A percentile compares a stretch with the other conserved stretches of the same genome.
phyloP scores from a whole-genome alignment of 2,888 invertebrate genomes.

The Cryptocephalus moraei region DNA sequence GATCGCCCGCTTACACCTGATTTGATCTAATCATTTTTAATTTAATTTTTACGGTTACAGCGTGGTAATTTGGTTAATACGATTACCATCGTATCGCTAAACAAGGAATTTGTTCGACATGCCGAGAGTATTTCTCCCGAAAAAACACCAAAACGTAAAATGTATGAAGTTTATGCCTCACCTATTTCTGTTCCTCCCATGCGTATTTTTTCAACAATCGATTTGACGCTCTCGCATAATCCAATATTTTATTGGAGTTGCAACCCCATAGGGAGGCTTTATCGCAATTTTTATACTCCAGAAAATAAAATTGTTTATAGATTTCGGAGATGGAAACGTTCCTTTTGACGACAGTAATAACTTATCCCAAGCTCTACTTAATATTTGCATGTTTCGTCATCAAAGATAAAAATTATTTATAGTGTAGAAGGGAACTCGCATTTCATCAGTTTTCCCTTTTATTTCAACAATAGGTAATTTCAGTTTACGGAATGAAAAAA shows the following conservation, averaged over 20 bases:
- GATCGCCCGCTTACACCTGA: too few relatives aligned
- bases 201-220: conserved; percentile 10
- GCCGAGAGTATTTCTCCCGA: too few relatives aligned
- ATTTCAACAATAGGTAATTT: conserved; percentile 29
- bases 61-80: too few relatives aligned
- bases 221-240: conserved; percentile 18
- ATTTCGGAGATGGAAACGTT: conserved; percentile 16
- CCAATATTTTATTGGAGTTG: conserved; percentile 21
- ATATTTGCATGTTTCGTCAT: conserved; percentile 21
- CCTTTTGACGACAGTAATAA: conserved; percentile 20
- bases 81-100: too few relatives aligned
- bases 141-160: too few relatives aligned
- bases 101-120: too few relatives aligned
- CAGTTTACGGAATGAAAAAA: conserved; percentile 25
- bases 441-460: conserved; percentile 23
- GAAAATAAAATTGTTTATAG: conserved; percentile 32
- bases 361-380: conserved; percentile 13
- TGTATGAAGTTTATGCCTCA: too few relatives aligned
- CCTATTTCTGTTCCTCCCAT: background rate
- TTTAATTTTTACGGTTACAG: too few relatives aligned
- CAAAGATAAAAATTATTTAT: conserved; percentile 28
- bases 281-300: conserved; percentile 18
- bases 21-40: too few relatives aligned
- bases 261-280: conserved; percentile 6
- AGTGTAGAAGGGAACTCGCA: conserved; percentile 16